Evolutionary conservation across 2,113 vertebrate genomes (phyloP).

Genomic region (Thunnus thynnus): DNA sequence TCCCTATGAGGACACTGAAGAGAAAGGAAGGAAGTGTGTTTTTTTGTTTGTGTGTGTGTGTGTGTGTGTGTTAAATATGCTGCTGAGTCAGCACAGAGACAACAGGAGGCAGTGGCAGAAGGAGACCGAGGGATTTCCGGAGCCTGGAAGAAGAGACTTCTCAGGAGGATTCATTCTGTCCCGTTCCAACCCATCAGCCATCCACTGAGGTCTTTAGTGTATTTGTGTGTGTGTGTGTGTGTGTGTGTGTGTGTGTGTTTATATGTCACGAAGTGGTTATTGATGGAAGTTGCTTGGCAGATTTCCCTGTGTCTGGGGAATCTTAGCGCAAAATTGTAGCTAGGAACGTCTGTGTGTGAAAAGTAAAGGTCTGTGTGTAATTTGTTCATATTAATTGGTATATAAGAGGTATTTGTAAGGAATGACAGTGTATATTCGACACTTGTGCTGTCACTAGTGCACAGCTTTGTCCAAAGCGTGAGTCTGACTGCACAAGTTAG

Average conservation of each 20-base stretch:
- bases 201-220: conserved; percentile 27
- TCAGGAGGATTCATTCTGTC: conserved; percentile 31
- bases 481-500: conserved; percentile 25
- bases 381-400: background rate
- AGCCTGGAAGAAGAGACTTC: conserved; percentile 38
- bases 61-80: conserved; percentile 31
- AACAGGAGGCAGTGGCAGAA: conserved; percentile 30
- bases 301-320: conserved; percentile 19
- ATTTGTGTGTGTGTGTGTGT: conserved; percentile 17
- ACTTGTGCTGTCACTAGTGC: background rate
- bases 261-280: conserved; percentile 26
- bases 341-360: conserved; percentile 9
- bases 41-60: conserved; percentile 25
- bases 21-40: background rate
- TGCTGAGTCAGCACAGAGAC: conserved; percentile 51
- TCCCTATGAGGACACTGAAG: conserved; percentile 3
- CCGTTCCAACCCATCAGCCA: conserved; percentile 46
- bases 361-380: background rate
- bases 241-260: conserved; percentile 12
- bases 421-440: conserved; percentile 3
- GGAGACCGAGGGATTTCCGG: conserved; percentile 34
- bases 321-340: conserved; percentile 5
- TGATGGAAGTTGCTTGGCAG: conserved; percentile 36
- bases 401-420: background rate
- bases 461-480: background rate